Conservation (phyloP, 2,113 vertebrate species). For the Murina feae region DNA sequence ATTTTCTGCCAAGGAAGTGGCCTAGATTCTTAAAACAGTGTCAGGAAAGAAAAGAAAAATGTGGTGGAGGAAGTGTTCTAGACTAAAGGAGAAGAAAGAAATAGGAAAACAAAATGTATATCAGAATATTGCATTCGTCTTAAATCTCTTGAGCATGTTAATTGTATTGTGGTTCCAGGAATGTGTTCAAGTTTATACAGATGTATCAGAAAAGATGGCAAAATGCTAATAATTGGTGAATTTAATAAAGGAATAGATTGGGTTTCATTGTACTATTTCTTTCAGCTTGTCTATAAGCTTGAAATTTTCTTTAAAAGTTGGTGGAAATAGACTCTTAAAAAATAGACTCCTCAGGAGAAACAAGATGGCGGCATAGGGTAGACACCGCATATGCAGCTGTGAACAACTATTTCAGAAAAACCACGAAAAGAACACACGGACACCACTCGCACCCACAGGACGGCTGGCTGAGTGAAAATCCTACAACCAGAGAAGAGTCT, state of each 20-base stretch:
- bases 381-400: no score
- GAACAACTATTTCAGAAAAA: no score
- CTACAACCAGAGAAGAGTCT: no score
- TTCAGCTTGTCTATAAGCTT: constrained; percentile 8
- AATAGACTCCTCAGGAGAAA: no score
- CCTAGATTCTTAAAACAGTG: not conserved
- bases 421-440: no score
- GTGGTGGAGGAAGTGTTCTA: not conserved
- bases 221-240: not conserved
- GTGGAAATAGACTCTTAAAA: no score
- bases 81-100: not conserved
- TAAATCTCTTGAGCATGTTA: not conserved
- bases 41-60: not conserved
- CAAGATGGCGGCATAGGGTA: no score
- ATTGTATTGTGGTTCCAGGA: not conserved
- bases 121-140: not conserved
- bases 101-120: not conserved
- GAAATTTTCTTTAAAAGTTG: constrained; percentile 19
- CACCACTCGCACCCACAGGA: no score
- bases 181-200: not conserved
- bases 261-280: not conserved
- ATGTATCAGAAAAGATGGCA: not conserved
- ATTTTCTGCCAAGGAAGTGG: not conserved
- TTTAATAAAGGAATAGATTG: not conserved
- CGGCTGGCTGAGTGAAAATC: no score